Evolutionary conservation across 2,888 invertebrate species (phyloP), one percentile per base, ranked within the genome.

Genomic region (Macropis europaea): DNA sequence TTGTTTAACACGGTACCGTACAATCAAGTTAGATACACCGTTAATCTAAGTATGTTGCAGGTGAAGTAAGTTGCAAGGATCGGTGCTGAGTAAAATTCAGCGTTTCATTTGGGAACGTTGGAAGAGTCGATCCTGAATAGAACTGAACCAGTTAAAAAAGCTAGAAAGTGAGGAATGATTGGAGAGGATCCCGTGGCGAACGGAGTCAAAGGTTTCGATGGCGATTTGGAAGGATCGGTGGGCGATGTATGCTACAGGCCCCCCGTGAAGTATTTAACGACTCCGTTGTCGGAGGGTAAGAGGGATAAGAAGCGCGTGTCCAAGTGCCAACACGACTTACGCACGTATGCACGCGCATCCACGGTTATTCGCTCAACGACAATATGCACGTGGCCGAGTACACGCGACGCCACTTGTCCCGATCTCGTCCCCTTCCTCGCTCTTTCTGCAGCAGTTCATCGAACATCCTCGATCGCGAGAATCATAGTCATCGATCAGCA

Each of bases 291-390:
- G 47, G 43, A 50, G 64, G 30, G 47, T 3, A 32, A 34, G n/a
- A 79, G 76, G 61, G 73, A 76, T 74, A 83, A 85, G 83, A 81
- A 83, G 87, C 87, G 87, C 89, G 89, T 89, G 88, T 87, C 85
- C 82, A 89, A 89, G 88, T 88, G 85, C 86, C 87, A 85, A 84
- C 82, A 82, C 61, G 74, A 79, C 80, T 83, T 79, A 81, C 77
- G 78, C 74, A 79, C 79, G 83, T 79, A 82, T 81, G 81, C 77
- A 78, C 80, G 71, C 82, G 79, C 72, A 73, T 77, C 66, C 68
- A 62, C 80, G 79, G 74, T 73, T 72, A 67, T 75, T 77, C 75
- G 75, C 71, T 63, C 59, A 42, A 42, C 57, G 59, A 87, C 85
- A 87, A 87, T 86, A 67, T 72, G 82, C 88, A 87, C 87, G 88